phyloP scores from a whole-genome alignment of 2,113 vertebrate genomes.

The Corvus moneduloides region DNA sequence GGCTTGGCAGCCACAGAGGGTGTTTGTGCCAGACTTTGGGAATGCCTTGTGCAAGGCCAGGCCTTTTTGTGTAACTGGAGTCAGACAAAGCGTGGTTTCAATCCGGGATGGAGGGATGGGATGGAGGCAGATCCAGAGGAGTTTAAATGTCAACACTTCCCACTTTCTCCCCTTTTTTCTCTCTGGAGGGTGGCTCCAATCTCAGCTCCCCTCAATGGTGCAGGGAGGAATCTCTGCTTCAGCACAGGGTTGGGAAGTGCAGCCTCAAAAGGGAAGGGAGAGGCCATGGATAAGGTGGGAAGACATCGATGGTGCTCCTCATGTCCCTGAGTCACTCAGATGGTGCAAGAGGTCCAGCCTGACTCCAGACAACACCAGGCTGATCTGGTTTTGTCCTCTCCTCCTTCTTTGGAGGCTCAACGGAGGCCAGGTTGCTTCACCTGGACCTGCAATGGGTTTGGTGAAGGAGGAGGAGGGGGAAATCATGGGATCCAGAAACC shows the following conservation, averaged over 20 bases:
- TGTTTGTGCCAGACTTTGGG: slow-evolving; percentile 37
- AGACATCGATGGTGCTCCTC: not conserved
- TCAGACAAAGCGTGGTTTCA: not conserved
- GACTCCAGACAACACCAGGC: not conserved
- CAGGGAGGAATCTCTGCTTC: not conserved
- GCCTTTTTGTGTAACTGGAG: not conserved
- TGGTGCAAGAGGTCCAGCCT: not conserved
- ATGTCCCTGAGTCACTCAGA: not conserved
- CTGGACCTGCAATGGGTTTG: not conserved
- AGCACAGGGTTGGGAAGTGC: not conserved
- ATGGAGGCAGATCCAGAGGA: not conserved
- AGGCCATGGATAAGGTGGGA: not conserved
- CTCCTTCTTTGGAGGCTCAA: not conserved
- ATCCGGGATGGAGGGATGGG: fast-evolving
- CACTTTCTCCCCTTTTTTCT: not conserved
- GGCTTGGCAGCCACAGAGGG: not conserved
- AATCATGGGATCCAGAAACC: not conserved
- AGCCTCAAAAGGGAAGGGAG: not conserved
- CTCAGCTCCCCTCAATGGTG: not conserved
- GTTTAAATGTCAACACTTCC: not conserved
- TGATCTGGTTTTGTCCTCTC: not conserved
- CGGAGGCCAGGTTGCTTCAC: not conserved
- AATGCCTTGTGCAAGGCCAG: not conserved
- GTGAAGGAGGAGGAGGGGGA: not conserved
- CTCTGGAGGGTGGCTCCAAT: not conserved